Evolutionary conservation across 2,888 invertebrate genomes (phyloP), one percentile per base, ranked within the genome.

Genomic region (Suillia variegata): DNA sequence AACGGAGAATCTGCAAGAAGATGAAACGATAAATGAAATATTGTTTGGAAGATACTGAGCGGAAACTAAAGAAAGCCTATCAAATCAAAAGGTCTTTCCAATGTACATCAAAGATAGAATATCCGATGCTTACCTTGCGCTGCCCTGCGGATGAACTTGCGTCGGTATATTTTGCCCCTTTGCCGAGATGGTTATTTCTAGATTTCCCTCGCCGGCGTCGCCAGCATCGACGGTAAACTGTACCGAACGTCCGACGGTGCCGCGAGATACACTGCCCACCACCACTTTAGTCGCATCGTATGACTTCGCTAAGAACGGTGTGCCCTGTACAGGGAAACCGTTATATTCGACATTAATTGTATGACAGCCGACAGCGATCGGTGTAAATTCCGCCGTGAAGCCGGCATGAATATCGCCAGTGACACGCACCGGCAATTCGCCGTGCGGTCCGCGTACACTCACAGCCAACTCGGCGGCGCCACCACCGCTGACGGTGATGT

Each of bases 151-250:
- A 80, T 93, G 94, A 49, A 96, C 96, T 86, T 96, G 96, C 56
- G 96, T 96, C 52, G 96, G 96, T 74, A 97, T 95, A 79, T 97
- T 94, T 65, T 94, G 87, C 56, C 96, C 94, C 79, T 93, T 87
- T 47, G 96, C 94, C 63, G 94, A 94, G 70, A 99, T 96, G 51
- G 96, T 96, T 68, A 98, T 98, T 84, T 98, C 98, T 67, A 98
- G 84, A 82, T 95, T 95, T 55, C 98, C 98, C 84, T 98, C 98
- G 10, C 98, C 98, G 50, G 98, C 96, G 80, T 95, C 92, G 65
- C 94, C 94, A 2, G 97, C 97, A 81, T 98, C 97, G 54, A 98
- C 96, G 17, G 93, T 93, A 76, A 97, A 92, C 75, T 96, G 94
- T n/a, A 96, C 93, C 3, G 94, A 90, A 67, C 95, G 89, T 54